These are phyloP conservation scores for Accipiter virgatus DNA, from an alignment of 2,113 vertebrate genomes.

Conservation along the genomic window DNA sequence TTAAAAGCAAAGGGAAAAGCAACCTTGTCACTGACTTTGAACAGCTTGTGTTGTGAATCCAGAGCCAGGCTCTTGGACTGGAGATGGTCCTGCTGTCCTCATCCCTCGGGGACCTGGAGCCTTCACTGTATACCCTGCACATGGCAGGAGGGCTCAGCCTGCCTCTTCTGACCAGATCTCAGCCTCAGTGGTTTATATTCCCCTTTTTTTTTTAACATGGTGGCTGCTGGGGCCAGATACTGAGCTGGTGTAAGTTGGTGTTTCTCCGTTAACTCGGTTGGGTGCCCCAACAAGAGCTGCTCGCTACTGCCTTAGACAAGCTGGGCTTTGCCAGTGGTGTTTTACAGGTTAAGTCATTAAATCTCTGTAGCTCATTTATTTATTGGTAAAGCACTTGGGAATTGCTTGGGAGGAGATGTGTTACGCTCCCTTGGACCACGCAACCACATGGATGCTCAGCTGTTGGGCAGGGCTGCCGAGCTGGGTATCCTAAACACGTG, in stretches of 20 bases:
- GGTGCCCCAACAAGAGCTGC: neutral
- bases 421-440: neutral
- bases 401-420: neutral
- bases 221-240: neutral
- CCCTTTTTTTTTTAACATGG: accelerated
- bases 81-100: neutral
- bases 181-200: neutral
- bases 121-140: accelerated
- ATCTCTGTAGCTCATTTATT: neutral
- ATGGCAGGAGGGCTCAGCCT: neutral
- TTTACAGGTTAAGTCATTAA: neutral
- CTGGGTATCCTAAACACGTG: neutral
- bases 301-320: neutral
- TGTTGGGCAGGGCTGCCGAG: neutral
- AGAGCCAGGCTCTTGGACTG: neutral
- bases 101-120: neutral
- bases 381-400: neutral
- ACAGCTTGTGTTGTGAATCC: neutral
- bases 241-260: neutral
- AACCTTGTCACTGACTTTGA: neutral
- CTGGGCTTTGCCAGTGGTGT: neutral
- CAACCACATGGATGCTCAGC: neutral
- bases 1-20: neutral
- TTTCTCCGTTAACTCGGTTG: neutral
- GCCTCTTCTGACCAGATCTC: neutral